These are phyloP conservation scores for Tanypteryx hageni DNA, from an alignment of 2,888 invertebrate species.

Conservation along the genomic window DNA sequence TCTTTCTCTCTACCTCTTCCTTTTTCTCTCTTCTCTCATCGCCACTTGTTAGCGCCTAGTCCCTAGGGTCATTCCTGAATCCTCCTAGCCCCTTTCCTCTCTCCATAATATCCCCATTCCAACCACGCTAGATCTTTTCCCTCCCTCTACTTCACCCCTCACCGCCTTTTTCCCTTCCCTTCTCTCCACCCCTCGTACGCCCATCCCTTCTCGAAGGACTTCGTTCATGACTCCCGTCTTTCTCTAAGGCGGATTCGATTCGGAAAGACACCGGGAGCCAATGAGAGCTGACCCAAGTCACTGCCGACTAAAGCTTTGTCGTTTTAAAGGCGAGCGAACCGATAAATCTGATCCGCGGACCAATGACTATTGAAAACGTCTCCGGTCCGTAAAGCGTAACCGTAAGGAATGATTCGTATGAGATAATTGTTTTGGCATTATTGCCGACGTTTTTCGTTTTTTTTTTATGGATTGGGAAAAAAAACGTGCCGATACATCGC, in stretches of 20 bases:
- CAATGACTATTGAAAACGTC: not conserved
- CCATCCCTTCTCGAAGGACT: conserved; percentile 2
- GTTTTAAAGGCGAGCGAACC: conserved; percentile 53
- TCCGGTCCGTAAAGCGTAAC: not conserved
- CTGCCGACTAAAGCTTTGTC: conserved; percentile 51
- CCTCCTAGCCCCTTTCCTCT: not conserved
- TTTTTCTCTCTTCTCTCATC: not conserved
- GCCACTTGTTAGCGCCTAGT: conserved; percentile 60
- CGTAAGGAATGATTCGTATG: not conserved
- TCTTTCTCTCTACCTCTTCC: not conserved
- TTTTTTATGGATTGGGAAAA: not conserved
- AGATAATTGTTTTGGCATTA: not conserved
- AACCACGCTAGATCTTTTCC: not conserved
- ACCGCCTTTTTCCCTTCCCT: not conserved
- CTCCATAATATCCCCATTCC: not conserved
- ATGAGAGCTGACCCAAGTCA: conserved; percentile 46
- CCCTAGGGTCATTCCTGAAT: conserved; percentile 56
- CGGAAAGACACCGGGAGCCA: conserved; percentile 39
- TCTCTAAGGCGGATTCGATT: conserved; percentile 36
- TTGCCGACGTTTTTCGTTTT: not conserved
- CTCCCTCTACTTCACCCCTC: not conserved
- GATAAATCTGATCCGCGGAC: conserved; percentile 8
- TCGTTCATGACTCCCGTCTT: conserved; percentile 50
- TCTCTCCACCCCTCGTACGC: not conserved
- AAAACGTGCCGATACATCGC: not conserved